These are phyloP conservation scores for Tympanuchus pallidicinctus DNA, from an alignment of 2,113 vertebrate genomes.

Conservation along the genomic window DNA sequence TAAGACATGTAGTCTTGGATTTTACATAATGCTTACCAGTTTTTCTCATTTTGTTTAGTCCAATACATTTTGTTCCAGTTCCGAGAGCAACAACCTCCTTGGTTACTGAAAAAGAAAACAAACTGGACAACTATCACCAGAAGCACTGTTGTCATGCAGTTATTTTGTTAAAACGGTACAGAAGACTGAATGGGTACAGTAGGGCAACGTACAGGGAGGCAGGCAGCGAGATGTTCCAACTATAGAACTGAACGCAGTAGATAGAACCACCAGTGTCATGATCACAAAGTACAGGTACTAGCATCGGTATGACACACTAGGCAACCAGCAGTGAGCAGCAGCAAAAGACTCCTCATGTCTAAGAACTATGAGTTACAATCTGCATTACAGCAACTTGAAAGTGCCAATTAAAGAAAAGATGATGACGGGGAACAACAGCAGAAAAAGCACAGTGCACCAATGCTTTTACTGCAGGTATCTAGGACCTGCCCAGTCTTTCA, in stretches of 20 bases:
- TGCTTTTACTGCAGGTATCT: neutral
- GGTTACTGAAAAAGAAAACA: conserved; percentile 62
- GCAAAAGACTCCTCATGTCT: fast-evolving
- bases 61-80: conserved; percentile 97
- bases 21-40: conserved; percentile 78
- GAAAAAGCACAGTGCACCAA: fast-evolving
- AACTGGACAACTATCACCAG: neutral
- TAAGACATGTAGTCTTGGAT: neutral
- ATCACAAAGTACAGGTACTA: neutral
- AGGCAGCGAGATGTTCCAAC: neutral
- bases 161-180: neutral
- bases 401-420: neutral
- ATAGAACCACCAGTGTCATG: neutral
- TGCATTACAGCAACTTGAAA: neutral
- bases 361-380: neutral
- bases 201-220: neutral
- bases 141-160: neutral
- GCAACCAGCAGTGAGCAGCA: neutral
- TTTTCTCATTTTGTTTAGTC: conserved; percentile 86
- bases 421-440: neutral
- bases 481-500: neutral
- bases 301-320: neutral
- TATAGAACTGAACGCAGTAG: fast-evolving
- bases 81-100: conserved; percentile 93
- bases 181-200: neutral